Evolutionary conservation across 2,888 invertebrate genomes (phyloP).

Genomic region (Drosophila vallismaia): DNA sequence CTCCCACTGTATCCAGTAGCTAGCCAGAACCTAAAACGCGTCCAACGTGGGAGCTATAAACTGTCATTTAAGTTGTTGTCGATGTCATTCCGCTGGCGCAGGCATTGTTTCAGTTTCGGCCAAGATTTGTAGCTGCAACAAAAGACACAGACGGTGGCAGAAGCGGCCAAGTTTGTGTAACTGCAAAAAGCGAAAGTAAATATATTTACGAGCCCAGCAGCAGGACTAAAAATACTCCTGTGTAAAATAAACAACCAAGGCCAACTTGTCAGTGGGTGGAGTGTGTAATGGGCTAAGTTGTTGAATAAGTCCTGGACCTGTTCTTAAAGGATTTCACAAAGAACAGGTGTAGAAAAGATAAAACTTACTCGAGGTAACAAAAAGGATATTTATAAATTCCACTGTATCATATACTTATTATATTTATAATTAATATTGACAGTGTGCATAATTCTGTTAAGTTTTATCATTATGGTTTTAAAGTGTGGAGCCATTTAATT

Average conservation of each 20-base stretch:
- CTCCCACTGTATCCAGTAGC: constrained; percentile 46
- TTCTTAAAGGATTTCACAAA: constrained; percentile 33
- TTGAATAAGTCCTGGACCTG: constrained; percentile 9
- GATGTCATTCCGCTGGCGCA: constrained; percentile 70
- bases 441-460: constrained; percentile 11
- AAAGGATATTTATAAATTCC: neutral
- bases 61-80: constrained; percentile 79
- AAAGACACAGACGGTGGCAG: constrained; percentile 25
- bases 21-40: constrained; percentile 44
- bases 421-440: constrained; percentile 39
- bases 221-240: constrained; percentile 64
- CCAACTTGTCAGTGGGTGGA: constrained; percentile 11
- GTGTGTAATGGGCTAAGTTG: constrained; percentile 51
- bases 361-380: neutral
- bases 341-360: constrained; percentile 9
- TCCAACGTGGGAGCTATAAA: constrained; percentile 76
- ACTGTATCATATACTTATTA: neutral
- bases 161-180: constrained; percentile 54
- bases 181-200: constrained; percentile 72
- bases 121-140: constrained; percentile 73
- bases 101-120: constrained; percentile 46
- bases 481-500: constrained; percentile 46
- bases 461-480: constrained; percentile 27
- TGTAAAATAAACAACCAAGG: constrained; percentile 65
- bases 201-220: constrained; percentile 68